Evolutionary conservation across 2,888 invertebrate genomes (phyloP), one percentile per base, ranked within the genome.

Genomic region (Odontocolon sp.): DNA sequence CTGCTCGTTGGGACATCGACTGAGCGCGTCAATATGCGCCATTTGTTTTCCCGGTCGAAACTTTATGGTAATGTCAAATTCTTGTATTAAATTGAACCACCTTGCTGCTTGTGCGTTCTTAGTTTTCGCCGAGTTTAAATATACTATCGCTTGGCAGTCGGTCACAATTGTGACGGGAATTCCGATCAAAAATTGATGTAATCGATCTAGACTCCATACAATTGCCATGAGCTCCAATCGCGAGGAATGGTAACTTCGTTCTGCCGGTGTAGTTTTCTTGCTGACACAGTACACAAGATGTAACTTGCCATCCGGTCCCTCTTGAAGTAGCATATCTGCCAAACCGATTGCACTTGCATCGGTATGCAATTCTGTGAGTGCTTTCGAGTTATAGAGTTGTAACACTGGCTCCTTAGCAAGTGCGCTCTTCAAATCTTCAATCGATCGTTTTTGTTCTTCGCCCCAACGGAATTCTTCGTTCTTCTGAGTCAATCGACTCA

Each of bases 101-200:
- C 63, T 9, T 1, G 9, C 16, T 4, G 21, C n/a, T 16, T 47
- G 63, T 8, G 28, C 33, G 4, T 47, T 63, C 8, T 63, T 47
- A 8, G 33, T 11, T 45, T 47, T 45, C 21, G 36, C 9, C 63
- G 72, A 2, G 21, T 54, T 6, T 21, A 54, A 3, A 18, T 33
- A 54, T 3, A 80, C 57, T 11, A 84, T 16, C 4, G 83, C 83
- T 75, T 85, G 80, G 45, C 84, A 84, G 59, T 85, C 84, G 2
- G 80, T 64, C 2, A 38, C 26, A 21, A 86, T 67, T 5, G 71
- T 81, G 56, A 85, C 81, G 1, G 47, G 9, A 3, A 64, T 52
- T 1, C 40, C 23, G 9, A 72, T 42, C 4, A 72, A 36, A 18
- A 56, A 56, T 4, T 28, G 36, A 26, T 66, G 47, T 4, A 66